Evolutionary conservation across 2,797 vertebrate species (phyloP).

Genomic region (Parambassis ranga): DNA sequence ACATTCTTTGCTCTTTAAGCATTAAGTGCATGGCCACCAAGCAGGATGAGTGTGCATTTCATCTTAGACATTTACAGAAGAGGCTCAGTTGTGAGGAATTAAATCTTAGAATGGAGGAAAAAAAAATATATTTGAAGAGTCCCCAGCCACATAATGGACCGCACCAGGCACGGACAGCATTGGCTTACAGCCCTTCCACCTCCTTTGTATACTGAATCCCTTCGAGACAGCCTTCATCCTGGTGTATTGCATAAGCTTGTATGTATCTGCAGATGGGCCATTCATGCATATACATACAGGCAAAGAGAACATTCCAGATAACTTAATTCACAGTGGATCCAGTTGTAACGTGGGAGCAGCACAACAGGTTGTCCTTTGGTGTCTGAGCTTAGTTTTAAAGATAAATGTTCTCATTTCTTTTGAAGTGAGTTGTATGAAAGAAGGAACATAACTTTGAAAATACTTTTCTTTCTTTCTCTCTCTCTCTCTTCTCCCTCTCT

Average conservation of each 20-base stretch:
- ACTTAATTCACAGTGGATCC: slow-evolving; percentile 86
- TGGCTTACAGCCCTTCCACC: slow-evolving; percentile 61
- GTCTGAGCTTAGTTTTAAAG: slow-evolving; percentile 76
- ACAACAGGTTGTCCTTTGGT: slow-evolving; percentile 85
- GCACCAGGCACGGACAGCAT: slow-evolving; percentile 72
- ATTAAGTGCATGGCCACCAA: slow-evolving; percentile 60
- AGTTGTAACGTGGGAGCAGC: slow-evolving; percentile 84
- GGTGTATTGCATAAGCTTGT: slow-evolving; percentile 81
- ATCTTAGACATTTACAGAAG: slow-evolving; percentile 37
- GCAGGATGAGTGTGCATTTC: slow-evolving; percentile 31
- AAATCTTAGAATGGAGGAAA: slow-evolving; percentile 23
- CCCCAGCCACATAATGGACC: slow-evolving; percentile 56
- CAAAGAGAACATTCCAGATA: slow-evolving; percentile 78
- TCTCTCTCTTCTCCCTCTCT: too few relatives aligned
- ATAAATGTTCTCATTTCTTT: slow-evolving; percentile 60
- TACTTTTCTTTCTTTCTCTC: too few relatives aligned
- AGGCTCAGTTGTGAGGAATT: slow-evolving; percentile 44
- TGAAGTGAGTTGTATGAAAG: slow-evolving; percentile 55
- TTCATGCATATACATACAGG: slow-evolving; percentile 70
- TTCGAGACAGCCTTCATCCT: slow-evolving; percentile 71
- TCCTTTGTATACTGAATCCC: slow-evolving; percentile 62
- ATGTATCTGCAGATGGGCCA: slow-evolving; percentile 67
- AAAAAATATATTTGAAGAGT: slow-evolving; percentile 18
- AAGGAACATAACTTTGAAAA: slow-evolving; percentile 44
- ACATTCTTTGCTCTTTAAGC: slow-evolving; percentile 54